phyloP scores from a whole-genome alignment of 2,797 vertebrate species.

The Falco concolor region DNA sequence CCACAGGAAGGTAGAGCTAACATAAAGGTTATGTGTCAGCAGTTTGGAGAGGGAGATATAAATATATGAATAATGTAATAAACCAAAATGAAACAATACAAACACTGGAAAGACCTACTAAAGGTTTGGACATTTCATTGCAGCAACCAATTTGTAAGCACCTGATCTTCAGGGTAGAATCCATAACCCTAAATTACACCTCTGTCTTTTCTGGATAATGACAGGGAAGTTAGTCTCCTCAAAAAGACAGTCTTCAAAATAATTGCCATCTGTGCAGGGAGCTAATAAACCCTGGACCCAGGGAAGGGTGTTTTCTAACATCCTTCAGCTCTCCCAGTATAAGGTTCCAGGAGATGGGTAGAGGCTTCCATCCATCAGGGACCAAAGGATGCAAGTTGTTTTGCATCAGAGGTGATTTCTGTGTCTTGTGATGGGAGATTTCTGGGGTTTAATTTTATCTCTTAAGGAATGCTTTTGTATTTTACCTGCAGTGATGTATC shows the following conservation, averaged over 20 bases:
- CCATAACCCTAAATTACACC: background rate
- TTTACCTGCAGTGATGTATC: background rate
- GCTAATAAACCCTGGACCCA: background rate
- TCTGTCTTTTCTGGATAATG: background rate
- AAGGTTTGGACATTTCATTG: background rate
- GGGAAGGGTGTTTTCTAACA: background rate
- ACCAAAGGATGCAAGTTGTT: background rate
- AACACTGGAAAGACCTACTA: background rate
- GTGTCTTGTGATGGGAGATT: background rate
- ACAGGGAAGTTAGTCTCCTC: background rate
- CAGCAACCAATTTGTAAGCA: background rate
- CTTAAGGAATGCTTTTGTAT: background rate
- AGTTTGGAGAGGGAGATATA: background rate
- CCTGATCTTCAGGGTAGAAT: background rate
- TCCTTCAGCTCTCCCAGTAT: background rate
- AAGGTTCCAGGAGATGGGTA: background rate
- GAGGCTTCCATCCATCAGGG: background rate
- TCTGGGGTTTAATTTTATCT: background rate
- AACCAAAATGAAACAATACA: background rate
- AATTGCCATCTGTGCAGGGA: background rate
- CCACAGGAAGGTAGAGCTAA: background rate
- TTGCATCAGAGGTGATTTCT: background rate
- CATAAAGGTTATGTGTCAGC: background rate
- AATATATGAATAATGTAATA: background rate
- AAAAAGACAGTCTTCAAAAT: background rate